A percentile compares a stretch with the other conserved stretches of the same genome.
Conservation (phyloP, 2,113 vertebrate genomes). For the Euleptes europaea region DNA sequence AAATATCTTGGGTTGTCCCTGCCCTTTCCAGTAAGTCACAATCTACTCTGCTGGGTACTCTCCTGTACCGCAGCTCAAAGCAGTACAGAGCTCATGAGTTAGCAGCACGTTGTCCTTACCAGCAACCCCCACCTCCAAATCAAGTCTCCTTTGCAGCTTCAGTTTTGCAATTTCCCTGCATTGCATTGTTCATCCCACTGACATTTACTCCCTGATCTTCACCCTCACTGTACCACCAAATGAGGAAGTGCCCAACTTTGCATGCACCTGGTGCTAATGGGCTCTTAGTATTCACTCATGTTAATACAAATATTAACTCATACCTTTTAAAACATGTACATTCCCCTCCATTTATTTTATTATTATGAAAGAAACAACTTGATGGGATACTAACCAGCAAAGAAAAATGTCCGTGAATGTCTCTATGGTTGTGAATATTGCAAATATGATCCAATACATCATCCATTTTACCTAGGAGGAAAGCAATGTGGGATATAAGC, state of each 20-base stretch:
- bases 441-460: conserved; percentile 99
- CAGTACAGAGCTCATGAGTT: background rate
- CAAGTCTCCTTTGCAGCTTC: background rate
- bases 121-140: background rate
- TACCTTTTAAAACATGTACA: background rate
- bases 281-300: background rate
- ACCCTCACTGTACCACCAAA: background rate
- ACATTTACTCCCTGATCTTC: background rate
- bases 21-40: too few species aligned
- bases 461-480: conserved; percentile 95
- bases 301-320: background rate
- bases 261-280: background rate
- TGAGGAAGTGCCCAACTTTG: background rate
- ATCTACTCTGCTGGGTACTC: too few species aligned
- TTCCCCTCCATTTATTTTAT: background rate
- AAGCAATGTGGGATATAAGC: conserved; percentile 29
- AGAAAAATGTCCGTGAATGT: conserved; percentile 98
- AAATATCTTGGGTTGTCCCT: too few species aligned
- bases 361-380: background rate
- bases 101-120: background rate
- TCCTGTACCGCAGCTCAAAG: too few species aligned
- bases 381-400: conserved; percentile 86
- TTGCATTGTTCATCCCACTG: too few species aligned
- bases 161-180: too few species aligned
- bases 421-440: conserved; percentile 93